Evolutionary conservation across 2,113 vertebrate species (phyloP).

Genomic region (Onychostoma macrolepis): DNA sequence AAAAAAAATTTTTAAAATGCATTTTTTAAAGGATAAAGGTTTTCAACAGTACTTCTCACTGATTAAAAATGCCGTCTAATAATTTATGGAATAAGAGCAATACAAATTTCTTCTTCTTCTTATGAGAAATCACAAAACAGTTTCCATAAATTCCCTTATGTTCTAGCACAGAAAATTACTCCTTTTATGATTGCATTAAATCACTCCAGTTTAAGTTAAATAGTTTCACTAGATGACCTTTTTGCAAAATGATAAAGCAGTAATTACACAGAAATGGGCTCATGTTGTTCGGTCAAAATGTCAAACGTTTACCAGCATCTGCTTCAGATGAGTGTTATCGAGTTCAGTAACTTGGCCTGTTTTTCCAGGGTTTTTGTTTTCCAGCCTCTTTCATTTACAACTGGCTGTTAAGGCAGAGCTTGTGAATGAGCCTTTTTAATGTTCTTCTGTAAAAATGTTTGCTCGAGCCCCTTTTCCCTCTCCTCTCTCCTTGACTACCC

Average conservation of each 20-base stretch:
- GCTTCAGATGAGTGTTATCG: neutral
- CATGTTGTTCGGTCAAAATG: neutral
- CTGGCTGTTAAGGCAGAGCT: neutral
- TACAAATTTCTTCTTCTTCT: neutral
- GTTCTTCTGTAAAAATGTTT: neutral
- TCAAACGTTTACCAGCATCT: neutral
- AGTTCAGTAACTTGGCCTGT: neutral
- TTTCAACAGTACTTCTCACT: too few species aligned
- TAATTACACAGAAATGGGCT: neutral
- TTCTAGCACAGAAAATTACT: neutral
- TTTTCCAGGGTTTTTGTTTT: neutral
- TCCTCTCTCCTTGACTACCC: neutral
- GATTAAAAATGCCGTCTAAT: too few species aligned
- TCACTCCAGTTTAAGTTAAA: neutral
- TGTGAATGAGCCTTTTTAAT: slow-evolving; percentile 1
- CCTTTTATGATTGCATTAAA: neutral
- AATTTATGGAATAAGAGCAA: too few species aligned
- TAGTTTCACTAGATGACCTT: neutral
- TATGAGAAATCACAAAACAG: neutral
- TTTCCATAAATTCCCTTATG: neutral
- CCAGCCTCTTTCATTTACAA: neutral
- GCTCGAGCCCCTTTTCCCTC: neutral
- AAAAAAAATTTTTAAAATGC: too few species aligned
- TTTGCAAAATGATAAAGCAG: neutral
- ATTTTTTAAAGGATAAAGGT: too few species aligned